A percentile compares a stretch with the other conserved stretches of the same genome.
phyloP scores from a whole-genome alignment of 1,140 invertebrate genomes.

The Leptopilina boulardi region DNA sequence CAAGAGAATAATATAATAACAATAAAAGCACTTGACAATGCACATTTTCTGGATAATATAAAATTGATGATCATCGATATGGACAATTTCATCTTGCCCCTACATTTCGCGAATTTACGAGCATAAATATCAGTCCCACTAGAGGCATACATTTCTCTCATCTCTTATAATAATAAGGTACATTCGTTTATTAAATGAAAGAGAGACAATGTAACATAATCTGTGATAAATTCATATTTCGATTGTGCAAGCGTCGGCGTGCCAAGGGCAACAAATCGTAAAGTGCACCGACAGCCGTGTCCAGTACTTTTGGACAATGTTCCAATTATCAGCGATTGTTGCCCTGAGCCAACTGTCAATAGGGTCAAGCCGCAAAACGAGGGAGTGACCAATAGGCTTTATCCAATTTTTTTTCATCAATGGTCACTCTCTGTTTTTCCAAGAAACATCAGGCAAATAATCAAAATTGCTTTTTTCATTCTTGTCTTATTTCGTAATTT shows the following conservation, averaged over 20 bases:
- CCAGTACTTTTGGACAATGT: slow-evolving; percentile 66
- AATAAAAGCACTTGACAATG: neutral
- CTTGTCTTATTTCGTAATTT: too few species aligned
- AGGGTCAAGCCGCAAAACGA: slow-evolving; percentile 47
- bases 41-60: neutral
- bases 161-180: slow-evolving; percentile 48
- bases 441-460: slow-evolving; percentile 50
- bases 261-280: slow-evolving; percentile 73
- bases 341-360: slow-evolving; percentile 70
- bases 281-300: slow-evolving; percentile 60
- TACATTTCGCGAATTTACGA: slow-evolving; percentile 63
- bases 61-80: slow-evolving; percentile 18
- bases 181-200: slow-evolving; percentile 32
- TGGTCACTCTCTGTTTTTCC: slow-evolving; percentile 50
- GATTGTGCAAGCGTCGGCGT: slow-evolving; percentile 60
- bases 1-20: neutral
- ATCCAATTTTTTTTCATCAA: slow-evolving; percentile 55
- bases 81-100: slow-evolving; percentile 28
- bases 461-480: neutral
- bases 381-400: slow-evolving; percentile 61
- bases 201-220: slow-evolving; percentile 60
- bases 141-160: slow-evolving; percentile 31
- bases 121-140: slow-evolving; percentile 54
- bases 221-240: slow-evolving; percentile 71
- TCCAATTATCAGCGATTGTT: slow-evolving; percentile 72